Conservation (phyloP, 1,140 invertebrate genomes). For the Pseudomyrmex pallidus region DNA sequence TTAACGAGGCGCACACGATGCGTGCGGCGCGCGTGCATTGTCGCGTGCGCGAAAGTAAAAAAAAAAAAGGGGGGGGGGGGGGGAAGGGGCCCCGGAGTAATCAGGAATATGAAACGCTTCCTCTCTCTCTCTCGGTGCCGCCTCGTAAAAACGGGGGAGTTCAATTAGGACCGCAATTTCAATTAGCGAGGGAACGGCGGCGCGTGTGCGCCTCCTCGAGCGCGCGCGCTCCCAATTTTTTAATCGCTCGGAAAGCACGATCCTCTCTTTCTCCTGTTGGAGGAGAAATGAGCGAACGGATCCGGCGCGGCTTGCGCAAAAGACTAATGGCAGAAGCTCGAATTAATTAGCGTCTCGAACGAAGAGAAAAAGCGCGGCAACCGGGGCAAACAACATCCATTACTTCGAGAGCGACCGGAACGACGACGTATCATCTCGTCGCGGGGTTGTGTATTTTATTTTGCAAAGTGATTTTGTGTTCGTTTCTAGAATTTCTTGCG, state of each 20-base stretch:
- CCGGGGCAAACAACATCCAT: background rate
- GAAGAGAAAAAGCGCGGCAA: background rate
- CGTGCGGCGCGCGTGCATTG: slow-evolving; percentile 66
- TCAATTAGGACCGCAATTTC: slow-evolving; percentile 49
- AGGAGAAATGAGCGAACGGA: background rate
- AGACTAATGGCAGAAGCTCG: background rate
- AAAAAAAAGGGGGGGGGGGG: background rate
- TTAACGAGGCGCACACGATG: slow-evolving; percentile 57
- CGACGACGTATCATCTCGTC: too few species aligned
- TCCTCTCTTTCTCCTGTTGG: too few species aligned
- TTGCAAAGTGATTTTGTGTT: background rate
- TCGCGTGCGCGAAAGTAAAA: slow-evolving; percentile 63
- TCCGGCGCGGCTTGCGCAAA: background rate
- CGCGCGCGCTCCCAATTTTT: slow-evolving; percentile 17
- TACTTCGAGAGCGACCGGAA: background rate
- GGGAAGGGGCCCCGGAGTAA: slow-evolving; percentile 37
- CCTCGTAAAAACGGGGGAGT: background rate
- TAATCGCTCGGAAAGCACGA: background rate
- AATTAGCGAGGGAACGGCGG: slow-evolving; percentile 42
- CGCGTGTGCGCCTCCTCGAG: background rate
- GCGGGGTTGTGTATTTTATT: background rate
- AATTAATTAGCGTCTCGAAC: background rate
- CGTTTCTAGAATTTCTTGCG: background rate
- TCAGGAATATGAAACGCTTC: slow-evolving; percentile 56
- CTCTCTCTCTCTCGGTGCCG: background rate